Conservation (phyloP, 2,888 invertebrate species). For the Altica lythri region DNA sequence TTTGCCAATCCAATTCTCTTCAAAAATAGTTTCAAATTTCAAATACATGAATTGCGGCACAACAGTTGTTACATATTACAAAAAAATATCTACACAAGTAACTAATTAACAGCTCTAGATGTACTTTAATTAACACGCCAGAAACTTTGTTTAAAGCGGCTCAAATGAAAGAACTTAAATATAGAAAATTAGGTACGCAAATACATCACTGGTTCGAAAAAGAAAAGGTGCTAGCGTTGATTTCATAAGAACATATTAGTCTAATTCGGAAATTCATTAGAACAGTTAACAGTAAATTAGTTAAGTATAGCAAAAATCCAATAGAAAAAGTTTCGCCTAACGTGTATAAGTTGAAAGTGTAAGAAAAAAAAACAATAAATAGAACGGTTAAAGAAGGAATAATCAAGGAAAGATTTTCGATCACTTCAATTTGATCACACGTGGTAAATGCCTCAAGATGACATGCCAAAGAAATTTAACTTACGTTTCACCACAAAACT, state of each 20-base stretch:
- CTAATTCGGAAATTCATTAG: conserved; percentile 4
- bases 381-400: too few species aligned
- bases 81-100: not conserved
- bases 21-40: too few species aligned
- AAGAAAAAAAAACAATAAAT: too few species aligned
- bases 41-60: too few species aligned
- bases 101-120: conserved; percentile 18
- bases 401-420: too few species aligned
- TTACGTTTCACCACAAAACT: too few species aligned
- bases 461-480: too few species aligned
- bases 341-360: too few species aligned
- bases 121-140: conserved; percentile 29
- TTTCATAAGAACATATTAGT: conserved; percentile 19
- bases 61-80: conserved; percentile 9
- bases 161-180: conserved; percentile 42
- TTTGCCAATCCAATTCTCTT: too few species aligned
- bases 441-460: too few species aligned
- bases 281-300: not conserved
- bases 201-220: conserved; percentile 25
- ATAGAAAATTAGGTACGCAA: conserved; percentile 41
- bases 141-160: conserved; percentile 45
- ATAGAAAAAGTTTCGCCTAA: too few species aligned
- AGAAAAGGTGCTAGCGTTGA: conserved; percentile 16
- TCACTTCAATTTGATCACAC: too few species aligned
- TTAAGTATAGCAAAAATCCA: not conserved